Percentiles rank a stretch among this genome's conserved stretches.
Evolutionary conservation across 2,797 vertebrate genomes (phyloP).

Genomic region (Falco rusticolus): DNA sequence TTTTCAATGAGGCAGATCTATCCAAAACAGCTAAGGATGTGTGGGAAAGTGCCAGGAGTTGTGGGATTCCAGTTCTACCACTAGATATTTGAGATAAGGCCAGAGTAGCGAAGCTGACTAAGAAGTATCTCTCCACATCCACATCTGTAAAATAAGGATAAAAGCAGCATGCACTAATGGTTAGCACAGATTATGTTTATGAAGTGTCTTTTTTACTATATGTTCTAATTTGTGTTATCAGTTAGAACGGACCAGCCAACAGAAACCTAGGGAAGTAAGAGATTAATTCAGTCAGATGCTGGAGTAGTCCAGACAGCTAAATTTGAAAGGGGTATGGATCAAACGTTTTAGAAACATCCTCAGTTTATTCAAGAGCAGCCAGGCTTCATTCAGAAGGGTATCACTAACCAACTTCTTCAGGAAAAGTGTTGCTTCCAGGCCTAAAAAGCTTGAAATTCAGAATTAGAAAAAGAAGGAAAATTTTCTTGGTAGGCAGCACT

Average conservation of each 20-base stretch:
- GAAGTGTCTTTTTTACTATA: neutral
- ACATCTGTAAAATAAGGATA: neutral
- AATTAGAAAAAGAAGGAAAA: neutral
- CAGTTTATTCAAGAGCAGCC: neutral
- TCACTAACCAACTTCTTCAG: neutral
- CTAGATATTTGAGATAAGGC: neutral
- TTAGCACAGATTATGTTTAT: neutral
- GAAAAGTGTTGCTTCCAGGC: neutral
- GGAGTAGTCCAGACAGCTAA: neutral
- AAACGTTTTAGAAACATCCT: neutral
- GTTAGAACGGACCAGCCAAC: neutral
- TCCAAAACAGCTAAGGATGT: neutral
- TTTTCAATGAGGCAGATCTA: neutral
- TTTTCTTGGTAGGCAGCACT: neutral
- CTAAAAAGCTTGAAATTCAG: neutral
- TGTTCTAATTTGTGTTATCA: neutral
- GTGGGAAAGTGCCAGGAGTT: neutral
- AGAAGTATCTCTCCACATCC: neutral
- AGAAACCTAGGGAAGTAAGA: neutral
- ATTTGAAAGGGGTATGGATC: neutral
- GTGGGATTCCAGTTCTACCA: neutral
- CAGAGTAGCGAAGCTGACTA: neutral
- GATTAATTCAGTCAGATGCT: neutral
- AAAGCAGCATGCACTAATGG: neutral
- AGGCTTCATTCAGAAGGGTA: neutral